Conservation (phyloP, 1,140 invertebrate species). For the Centruroides vittatus region DNA sequence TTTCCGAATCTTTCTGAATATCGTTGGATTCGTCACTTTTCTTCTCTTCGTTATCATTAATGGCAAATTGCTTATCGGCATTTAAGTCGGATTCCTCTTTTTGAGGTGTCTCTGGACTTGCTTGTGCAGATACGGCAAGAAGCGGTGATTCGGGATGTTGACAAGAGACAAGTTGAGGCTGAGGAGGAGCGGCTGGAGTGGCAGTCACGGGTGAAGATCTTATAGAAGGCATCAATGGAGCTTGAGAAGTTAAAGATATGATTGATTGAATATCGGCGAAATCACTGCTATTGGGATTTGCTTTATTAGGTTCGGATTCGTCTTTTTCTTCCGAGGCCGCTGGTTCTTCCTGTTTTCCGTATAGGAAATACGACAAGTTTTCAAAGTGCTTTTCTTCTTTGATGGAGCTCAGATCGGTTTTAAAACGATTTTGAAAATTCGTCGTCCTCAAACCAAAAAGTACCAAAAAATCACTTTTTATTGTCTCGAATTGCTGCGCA, state of each 20-base stretch:
- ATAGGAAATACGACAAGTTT: slow-evolving; percentile 8
- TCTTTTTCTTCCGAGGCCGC: background rate
- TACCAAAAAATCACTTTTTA: slow-evolving; percentile 58
- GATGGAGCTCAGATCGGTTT: background rate
- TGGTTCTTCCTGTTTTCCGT: slow-evolving; percentile 6
- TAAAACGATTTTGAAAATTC: background rate
- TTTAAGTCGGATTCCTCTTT: no score
- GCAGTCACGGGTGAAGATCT: slow-evolving; percentile 18
- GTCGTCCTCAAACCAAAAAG: slow-evolving; percentile 49
- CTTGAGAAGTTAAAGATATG: slow-evolving; percentile 51
- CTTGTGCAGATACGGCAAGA: slow-evolving; percentile 20
- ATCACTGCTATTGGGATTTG: slow-evolving; percentile 23
- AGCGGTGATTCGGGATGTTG: slow-evolving; percentile 15
- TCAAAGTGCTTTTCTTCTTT: slow-evolving; percentile 8
- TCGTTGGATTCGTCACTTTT: no score
- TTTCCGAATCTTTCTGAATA: no score
- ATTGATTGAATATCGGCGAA: slow-evolving; percentile 69
- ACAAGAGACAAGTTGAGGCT: background rate
- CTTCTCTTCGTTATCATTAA: no score
- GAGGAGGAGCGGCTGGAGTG: slow-evolving; percentile 13
- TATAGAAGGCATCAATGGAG: slow-evolving; percentile 34
- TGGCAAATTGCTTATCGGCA: no score
- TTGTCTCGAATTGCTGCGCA: slow-evolving; percentile 2
- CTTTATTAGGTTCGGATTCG: no score
- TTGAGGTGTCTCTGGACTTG: no score